phyloP scores from a whole-genome alignment of 2,113 vertebrate genomes.

The Tympanuchus pallidicinctus region DNA sequence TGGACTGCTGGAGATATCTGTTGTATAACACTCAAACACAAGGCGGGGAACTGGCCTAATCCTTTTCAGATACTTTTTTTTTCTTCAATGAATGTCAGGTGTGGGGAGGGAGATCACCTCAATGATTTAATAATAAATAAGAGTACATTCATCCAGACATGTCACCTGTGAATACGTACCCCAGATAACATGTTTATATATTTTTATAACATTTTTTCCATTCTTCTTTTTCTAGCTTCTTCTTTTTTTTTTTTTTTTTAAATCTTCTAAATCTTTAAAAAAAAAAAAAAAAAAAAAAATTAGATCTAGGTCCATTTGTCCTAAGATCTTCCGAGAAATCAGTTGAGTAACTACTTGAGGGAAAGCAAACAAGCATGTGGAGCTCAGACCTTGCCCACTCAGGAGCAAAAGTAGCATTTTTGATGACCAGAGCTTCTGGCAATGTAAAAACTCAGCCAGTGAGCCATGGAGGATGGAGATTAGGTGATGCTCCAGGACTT shows the following conservation, averaged over 20 bases:
- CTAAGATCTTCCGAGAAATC: neutral
- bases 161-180: slow-evolving; percentile 43
- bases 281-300: too few species aligned
- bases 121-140: slow-evolving; percentile 65
- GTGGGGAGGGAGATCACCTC: slow-evolving; percentile 41
- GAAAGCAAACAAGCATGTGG: neutral
- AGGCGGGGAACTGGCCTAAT: slow-evolving; percentile 35
- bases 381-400: neutral
- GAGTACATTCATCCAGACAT: slow-evolving; percentile 12
- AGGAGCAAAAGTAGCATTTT: neutral
- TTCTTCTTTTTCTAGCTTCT: neutral
- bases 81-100: slow-evolving; percentile 26
- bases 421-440: slow-evolving; percentile 13
- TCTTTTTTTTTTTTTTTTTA: neutral
- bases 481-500: neutral
- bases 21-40: neutral
- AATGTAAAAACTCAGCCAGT: neutral
- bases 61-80: slow-evolving; percentile 43
- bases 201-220: neutral
- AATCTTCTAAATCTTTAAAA: too few species aligned
- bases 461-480: neutral
- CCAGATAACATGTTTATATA: slow-evolving; percentile 16
- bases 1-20: neutral
- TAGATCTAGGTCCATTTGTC: neutral
- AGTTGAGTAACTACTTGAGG: neutral